Base-by-base conservation (phyloP, 1,140 invertebrate species). In the Onthophagus taurus region DNA sequence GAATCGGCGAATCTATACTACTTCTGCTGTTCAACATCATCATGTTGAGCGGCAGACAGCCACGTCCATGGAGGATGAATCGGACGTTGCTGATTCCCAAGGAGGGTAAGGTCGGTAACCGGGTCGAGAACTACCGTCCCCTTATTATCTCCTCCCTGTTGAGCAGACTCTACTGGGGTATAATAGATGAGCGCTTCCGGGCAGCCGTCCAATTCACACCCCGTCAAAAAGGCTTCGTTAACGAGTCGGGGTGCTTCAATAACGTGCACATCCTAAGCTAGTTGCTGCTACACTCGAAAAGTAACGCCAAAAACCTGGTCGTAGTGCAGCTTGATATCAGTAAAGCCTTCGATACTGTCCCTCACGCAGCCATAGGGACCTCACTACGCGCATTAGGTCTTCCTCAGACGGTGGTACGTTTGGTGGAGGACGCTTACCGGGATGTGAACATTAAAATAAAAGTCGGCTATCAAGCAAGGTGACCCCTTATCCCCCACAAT, bases 301-400 rank as follows among this genome's bases (percentile, higher is more conserved):
- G 19, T 4, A 26, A 24, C 4, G 19, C 13, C 2, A 19, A 21
- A 12, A 39, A 18, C 12, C 36, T 42, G 31, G 42, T 56, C 29
- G 48, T 47, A 17, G 50, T 52, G 21, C 51, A 47, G n/a, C 14
- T 61, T 7, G 62, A 44, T 16, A 19, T 44, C 2, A 21, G 17
- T 7, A 44, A 44, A 35, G 42, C 42, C 31, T 44, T 44, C 31
- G 42, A 44, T 21, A 35, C 42, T 19, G 21, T 43, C 9, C 41
- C 41, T 19, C 41, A 43, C 18, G 7, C 33, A 9, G 50, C 54
- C 12, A 42, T 58, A 9, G 34, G 43, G 7, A 16, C 19, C 7
- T 20, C 42, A 41, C 35, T 45, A 23, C 33, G 31, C 11, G 16
- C 11, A 4, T 45, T 44, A 31, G 42, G 42, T 31, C 41, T 43